Conservation (phyloP, 2,888 invertebrate species). For the Eupithecia exiguata region DNA sequence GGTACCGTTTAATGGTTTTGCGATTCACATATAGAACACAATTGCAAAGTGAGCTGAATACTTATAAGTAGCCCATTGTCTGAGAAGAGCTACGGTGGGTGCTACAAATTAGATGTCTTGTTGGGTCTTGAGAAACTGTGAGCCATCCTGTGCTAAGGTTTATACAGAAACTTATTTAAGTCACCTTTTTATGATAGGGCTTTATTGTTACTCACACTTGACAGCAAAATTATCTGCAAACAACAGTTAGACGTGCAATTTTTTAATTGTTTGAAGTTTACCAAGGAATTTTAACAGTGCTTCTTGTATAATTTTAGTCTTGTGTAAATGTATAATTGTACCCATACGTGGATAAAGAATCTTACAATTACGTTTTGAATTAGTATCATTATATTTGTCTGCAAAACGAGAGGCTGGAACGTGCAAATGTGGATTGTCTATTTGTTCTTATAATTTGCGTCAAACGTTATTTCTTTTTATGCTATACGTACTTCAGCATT, state of each 20-base stretch:
- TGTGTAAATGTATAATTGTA: slow-evolving; percentile 26
- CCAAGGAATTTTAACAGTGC: slow-evolving; percentile 38
- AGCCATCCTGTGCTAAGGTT: background rate
- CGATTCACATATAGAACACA: background rate
- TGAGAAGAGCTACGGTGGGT: background rate
- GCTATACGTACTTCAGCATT: background rate
- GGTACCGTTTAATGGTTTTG: slow-evolving; percentile 18
- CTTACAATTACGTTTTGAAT: slow-evolving; percentile 14
- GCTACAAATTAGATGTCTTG: background rate
- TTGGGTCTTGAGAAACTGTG: background rate
- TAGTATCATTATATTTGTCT: slow-evolving; percentile 6
- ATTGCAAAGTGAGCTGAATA: background rate
- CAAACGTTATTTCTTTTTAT: background rate
- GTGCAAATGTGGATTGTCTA: background rate
- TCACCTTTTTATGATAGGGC: background rate
- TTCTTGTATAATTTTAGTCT: slow-evolving; percentile 32
- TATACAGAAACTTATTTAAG: background rate
- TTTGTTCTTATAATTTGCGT: background rate
- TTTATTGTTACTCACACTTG: background rate
- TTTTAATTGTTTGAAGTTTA: slow-evolving; percentile 38
- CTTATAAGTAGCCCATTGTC: background rate
- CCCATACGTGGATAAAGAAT: slow-evolving; percentile 17
- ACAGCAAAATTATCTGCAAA: background rate
- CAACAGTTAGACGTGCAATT: slow-evolving; percentile 30
- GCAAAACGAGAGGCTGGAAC: background rate